Base-by-base conservation (phyloP, 2,888 invertebrate species). In the Dastarcus helophoroides region DNA sequence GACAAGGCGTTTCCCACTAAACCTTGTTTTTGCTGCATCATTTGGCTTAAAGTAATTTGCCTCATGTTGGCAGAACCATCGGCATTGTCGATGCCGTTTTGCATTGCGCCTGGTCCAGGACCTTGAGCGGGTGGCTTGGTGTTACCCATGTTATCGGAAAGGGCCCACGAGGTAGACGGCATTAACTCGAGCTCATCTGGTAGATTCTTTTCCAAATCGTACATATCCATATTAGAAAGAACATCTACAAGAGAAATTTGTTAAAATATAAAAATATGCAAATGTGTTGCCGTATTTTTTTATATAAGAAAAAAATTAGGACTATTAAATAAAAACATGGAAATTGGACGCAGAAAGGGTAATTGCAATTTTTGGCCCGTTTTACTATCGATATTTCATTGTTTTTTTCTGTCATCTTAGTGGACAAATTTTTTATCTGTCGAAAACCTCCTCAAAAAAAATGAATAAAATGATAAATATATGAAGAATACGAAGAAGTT, bases 131-230 rank as follows among this genome's bases (percentile, higher is more conserved):
- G 80, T 41, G 83, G 82, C 60, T 82, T 84, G 34, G 73, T 68
- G 37, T 56, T 59, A 42, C 61, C 56, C 39, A 47, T 47, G 29
- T 47, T 48, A 29, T 49, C 50, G 2, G 48, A 36, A 21, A 70
- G 60, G 38, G 78, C 76, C 83, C 85, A 85, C 47, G 78, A 75
- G 44, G 76, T 72, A 34, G 77, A 74, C 31, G 74, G 71, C 63
- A 88, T 81, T 44, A 91, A 68, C 63, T 90, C 90, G 44, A 91
- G 68, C 63, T 90, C 90, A 65, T 90, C 89, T 25, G 90, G 90
- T 49, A 91, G 74, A 63, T 88, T 83, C 64, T 88, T 86, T 64
- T 90, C 90, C 62, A 90, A 71, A 65, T 85, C 84, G 61, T 83
- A 81, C 74, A 85, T 83, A 58, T 82, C 81, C 60, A 78, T 76